phyloP scores from a whole-genome alignment of 2,113 vertebrate genomes.

The Cercopithecus mona region DNA sequence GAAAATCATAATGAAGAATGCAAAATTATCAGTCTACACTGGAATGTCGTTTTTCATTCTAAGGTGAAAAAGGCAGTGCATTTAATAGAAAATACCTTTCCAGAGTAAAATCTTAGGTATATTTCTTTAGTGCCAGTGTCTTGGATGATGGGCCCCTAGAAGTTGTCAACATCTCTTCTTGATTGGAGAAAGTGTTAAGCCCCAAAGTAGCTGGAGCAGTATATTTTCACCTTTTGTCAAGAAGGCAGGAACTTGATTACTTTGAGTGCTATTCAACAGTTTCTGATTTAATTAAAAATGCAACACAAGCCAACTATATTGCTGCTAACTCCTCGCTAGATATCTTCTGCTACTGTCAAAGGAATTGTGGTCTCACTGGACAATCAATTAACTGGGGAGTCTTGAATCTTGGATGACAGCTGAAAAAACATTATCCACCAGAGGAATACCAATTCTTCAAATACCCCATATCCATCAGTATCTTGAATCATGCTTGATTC shows the following conservation, averaged over 20 bases:
- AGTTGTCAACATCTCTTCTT: conserved; percentile 81
- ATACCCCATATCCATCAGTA: conserved; percentile 86
- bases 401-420: conserved; percentile 88
- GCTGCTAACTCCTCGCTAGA: conserved; percentile 93
- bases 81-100: too few relatives aligned
- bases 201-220: conserved; percentile 90
- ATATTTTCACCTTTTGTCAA: conserved; percentile 89
- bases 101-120: conserved; percentile 86
- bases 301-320: conserved; percentile 89
- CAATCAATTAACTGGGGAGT: conserved; percentile 92
- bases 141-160: conserved; percentile 86
- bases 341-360: conserved; percentile 88
- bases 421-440: conserved; percentile 84
- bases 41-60: conserved; percentile 82
- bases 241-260: conserved; percentile 86
- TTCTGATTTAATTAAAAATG: conserved; percentile 89
- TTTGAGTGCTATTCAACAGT: conserved; percentile 94
- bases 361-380: conserved; percentile 88
- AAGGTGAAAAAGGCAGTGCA: conserved; percentile 83
- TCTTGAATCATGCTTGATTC: conserved; percentile 84
- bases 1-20: conserved; percentile 75
- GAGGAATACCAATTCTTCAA: conserved; percentile 87
- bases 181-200: conserved; percentile 87
- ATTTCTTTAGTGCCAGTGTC: conserved; percentile 89
- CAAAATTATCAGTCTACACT: conserved; percentile 82